Conservation (phyloP, 1,140 invertebrate genomes). For the Arctopsyche grandis region DNA sequence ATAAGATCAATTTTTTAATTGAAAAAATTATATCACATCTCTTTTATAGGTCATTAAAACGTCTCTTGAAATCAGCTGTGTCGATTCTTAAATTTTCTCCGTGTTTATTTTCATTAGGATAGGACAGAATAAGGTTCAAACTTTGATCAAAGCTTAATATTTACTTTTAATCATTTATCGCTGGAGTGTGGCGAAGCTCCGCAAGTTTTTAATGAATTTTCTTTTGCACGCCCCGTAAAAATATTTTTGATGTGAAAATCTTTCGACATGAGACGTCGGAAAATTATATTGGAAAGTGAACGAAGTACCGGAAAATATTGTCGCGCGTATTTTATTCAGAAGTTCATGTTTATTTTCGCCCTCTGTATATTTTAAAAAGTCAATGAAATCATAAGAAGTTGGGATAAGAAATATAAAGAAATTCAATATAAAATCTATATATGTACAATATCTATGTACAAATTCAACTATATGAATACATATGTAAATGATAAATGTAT, state of each 20-base stretch:
- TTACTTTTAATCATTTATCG: slow-evolving; percentile 54
- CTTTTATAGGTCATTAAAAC: background rate
- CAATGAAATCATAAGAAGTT: no score
- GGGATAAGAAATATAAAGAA: no score
- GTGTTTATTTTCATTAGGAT: slow-evolving; percentile 46
- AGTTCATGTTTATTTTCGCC: no score
- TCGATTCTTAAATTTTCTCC: background rate
- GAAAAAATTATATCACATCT: no score
- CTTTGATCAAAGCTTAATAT: slow-evolving; percentile 53
- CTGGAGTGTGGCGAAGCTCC: slow-evolving; percentile 37
- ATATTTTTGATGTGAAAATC: slow-evolving; percentile 38
- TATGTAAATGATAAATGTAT: no score
- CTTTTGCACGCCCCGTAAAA: slow-evolving; percentile 39
- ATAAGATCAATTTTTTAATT: no score
- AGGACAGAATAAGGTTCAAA: slow-evolving; percentile 43
- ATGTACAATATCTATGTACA: no score
- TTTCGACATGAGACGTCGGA: slow-evolving; percentile 7
- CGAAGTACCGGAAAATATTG: slow-evolving; percentile 14
- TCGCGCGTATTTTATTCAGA: background rate
- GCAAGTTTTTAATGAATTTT: slow-evolving; percentile 54
- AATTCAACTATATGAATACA: no score
- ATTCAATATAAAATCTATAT: no score
- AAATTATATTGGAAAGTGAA: slow-evolving; percentile 6
- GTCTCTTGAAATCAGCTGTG: background rate
- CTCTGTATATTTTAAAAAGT: no score